phyloP scores from a whole-genome alignment of 2,113 vertebrate species.

The Myotis davidii region DNA sequence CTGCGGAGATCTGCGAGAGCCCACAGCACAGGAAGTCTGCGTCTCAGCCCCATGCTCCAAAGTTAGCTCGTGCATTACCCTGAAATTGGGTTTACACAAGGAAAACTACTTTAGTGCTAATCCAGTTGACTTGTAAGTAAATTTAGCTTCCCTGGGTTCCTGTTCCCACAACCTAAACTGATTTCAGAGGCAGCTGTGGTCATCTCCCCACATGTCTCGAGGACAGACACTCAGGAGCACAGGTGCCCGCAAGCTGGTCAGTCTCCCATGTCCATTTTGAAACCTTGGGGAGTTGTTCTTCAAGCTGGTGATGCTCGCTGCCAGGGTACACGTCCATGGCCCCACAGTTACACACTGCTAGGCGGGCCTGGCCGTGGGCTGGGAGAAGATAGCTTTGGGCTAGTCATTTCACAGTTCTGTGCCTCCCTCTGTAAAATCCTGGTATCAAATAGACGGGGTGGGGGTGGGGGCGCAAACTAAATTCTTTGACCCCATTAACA shows the following conservation, averaged over 20 bases:
- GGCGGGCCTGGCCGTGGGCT: background rate
- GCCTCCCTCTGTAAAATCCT: slow-evolving; percentile 1
- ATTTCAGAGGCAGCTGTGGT: background rate
- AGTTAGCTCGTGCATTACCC: slow-evolving; percentile 30
- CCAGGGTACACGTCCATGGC: background rate
- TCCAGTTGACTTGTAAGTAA: slow-evolving; percentile 31
- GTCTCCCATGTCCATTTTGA: background rate
- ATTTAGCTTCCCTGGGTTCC: background rate
- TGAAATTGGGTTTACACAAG: slow-evolving; percentile 24
- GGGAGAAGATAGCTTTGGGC: background rate
- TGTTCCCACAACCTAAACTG: background rate
- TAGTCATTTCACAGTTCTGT: background rate
- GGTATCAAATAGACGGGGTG: background rate
- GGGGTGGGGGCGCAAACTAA: background rate
- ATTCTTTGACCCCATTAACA: background rate
- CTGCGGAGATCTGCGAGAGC: slow-evolving; percentile 21
- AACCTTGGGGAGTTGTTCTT: background rate
- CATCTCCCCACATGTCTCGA: background rate
- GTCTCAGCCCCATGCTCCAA: background rate
- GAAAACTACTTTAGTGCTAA: slow-evolving; percentile 26
- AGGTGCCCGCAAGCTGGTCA: background rate
- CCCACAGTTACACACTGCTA: background rate
- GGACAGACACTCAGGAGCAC: background rate
- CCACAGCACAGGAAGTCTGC: background rate
- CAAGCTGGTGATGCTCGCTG: background rate